Evolutionary conservation across 2,797 vertebrate genomes (phyloP).

Genomic region (Ceryle rudis): DNA sequence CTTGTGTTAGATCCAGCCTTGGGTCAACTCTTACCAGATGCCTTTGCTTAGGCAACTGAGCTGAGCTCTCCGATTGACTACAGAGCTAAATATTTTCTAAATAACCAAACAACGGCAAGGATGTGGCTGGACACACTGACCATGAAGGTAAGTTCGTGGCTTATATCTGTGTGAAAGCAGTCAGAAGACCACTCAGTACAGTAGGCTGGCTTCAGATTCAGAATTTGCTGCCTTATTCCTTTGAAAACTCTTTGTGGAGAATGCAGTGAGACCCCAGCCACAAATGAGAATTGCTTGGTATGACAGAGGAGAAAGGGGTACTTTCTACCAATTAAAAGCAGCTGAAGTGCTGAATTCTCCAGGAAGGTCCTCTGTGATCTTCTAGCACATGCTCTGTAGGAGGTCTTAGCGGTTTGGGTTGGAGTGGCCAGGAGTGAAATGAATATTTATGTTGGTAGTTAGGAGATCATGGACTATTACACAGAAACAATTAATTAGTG

Average conservation of each 20-base stretch:
- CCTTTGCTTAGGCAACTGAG: background rate
- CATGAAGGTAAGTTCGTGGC: background rate
- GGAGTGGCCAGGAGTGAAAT: background rate
- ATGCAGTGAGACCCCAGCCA: background rate
- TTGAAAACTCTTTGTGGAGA: background rate
- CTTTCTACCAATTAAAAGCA: background rate
- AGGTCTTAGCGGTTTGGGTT: background rate
- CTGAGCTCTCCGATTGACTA: background rate
- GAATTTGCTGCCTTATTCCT: background rate
- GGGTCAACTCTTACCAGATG: background rate
- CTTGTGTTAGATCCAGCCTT: background rate
- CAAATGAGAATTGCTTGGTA: background rate
- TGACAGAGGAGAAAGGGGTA: background rate
- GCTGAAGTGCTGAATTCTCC: background rate
- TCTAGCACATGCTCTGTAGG: background rate
- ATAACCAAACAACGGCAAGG: background rate
- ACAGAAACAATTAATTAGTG: conserved; percentile 23
- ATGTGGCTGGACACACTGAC: accelerated
- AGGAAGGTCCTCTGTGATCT: background rate
- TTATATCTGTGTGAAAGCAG: background rate
- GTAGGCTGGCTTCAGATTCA: background rate
- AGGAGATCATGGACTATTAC: background rate
- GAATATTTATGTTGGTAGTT: conserved; percentile 8
- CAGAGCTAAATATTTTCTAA: background rate
- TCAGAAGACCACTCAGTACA: background rate